Base-by-base conservation (phyloP, 2,888 invertebrate species). In the Latheticus oryzae region DNA sequence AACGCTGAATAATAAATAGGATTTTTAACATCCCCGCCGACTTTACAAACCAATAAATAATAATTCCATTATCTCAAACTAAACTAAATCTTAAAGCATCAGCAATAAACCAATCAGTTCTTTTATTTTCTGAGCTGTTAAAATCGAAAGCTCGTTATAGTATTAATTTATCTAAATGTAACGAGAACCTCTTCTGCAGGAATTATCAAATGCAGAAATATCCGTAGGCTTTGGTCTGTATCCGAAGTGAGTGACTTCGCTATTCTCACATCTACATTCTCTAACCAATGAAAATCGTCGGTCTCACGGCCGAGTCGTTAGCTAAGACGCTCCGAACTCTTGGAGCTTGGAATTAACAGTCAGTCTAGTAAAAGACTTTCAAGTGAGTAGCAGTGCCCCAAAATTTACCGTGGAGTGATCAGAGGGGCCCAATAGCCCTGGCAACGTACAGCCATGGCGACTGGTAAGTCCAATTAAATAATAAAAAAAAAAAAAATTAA, bases 281-380 rank as follows among this genome's bases (percentile, higher is more conserved):
- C 40, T 35, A 61, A 54, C 70, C 72, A 71, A 72, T 71, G 64
- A 62, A n/a, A 53, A 56, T 58, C 38, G 52, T 43, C 37, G 58
- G 58, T 66, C 62, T 69, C 70, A 71, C 67, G 72, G 71, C 64
- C 71, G 64, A 62, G 60, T 53, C 65, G 51, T 32, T 59, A 54
- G 59, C 66, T 60, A 72, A 72, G 72, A 72, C 71, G 67, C 61
- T 62, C 58, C 63, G 54, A 65, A 64, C 67, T 68, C 69, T 66
- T 62, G 59, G 59, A 56, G 58, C n/a, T n/a, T n/a, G n/a, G n/a
- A n/a, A n/a, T n/a, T n/a, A n/a, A n/a, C 60, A 64, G 64, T 66
- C 68, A 72, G 72, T 72, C 72, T 72, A 69, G 66, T 69, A 69
- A 64, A 72, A 70, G 72, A 72, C 72, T 69, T 72, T 64, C 59